Base-by-base conservation (phyloP, 2,797 vertebrate species). In the Oceanodroma leucorhoa region DNA sequence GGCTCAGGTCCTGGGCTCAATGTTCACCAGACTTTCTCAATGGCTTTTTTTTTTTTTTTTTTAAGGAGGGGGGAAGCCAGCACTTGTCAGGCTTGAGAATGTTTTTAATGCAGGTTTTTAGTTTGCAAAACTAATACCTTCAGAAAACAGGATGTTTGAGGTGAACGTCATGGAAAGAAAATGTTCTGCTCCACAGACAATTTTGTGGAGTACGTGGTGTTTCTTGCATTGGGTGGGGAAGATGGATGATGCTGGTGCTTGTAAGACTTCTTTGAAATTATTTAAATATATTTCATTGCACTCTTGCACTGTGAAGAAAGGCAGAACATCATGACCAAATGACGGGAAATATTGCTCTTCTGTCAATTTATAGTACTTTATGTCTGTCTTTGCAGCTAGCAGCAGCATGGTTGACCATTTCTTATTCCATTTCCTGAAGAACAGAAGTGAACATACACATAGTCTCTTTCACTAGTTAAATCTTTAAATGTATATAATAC, bases 11-110 rank as follows among this genome's bases (percentile, higher is more conserved):
- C 95, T 92, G 87, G 91, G 91, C 81, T 89, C 61, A 72, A 79
- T 64, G 79, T 77, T 97, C 96, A 76, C 89, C 81, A 91, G 91
- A 94, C 83, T 96, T 97, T 96, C 87, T 96, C 94, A 95, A 96
- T 95, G 70, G 19, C 27, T 53, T 13, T 30, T 29, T 32, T n/a
- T 32, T n/a, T 24, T 50, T 21, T 48, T 24, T 50, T 27, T 41
- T 41, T 41, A 32, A 41, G 30, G 21, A 30, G 3, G 6, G 30
- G 27, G 21, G 53, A 86, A 88, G 43, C 61, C 48, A 54, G 41
- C 17, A 6, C 23, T 87, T 45, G 14, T 48, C 21, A 22, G 65
- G 9, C 60, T 80, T 67, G 36, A 87, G 82, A 86, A 80, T 41
- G 40, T 85, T 91, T 85, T 85, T 36, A 50, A 55, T 51, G 11